Evolutionary conservation across 2,113 vertebrate species (phyloP).

Genomic region (Monopterus albus): DNA sequence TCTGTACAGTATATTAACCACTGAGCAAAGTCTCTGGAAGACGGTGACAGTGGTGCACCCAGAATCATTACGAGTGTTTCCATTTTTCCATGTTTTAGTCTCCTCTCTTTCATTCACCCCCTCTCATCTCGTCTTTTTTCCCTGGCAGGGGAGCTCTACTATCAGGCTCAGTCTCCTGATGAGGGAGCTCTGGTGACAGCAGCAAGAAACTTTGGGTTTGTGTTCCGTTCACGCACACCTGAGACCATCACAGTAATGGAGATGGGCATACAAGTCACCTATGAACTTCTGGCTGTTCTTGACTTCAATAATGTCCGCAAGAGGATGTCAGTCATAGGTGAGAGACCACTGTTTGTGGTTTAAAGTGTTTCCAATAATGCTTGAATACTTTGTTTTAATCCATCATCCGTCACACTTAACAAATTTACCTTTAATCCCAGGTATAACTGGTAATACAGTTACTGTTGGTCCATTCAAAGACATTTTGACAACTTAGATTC

Average conservation of each 20-base stretch:
- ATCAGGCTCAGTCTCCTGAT: conserved; percentile 97
- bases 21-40: not conserved
- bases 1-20: not conserved
- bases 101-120: not conserved
- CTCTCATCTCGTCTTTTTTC: not conserved
- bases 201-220: conserved; percentile 94
- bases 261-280: conserved; percentile 86
- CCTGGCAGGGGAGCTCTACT: conserved; percentile 85
- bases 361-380: no score
- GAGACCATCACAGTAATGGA: conserved; percentile 88
- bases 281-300: conserved; percentile 90
- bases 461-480: no score
- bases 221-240: conserved; percentile 90
- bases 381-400: no score
- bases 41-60: no score
- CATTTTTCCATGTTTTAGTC: no score
- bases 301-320: conserved; percentile 96
- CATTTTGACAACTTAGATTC: no score
- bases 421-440: no score
- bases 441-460: no score
- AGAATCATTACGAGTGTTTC: no score
- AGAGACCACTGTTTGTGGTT: no score
- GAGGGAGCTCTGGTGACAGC: conserved; percentile 96
- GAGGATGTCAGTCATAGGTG: conserved; percentile 96
- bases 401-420: no score